Evolutionary conservation across 2,113 vertebrate species (phyloP).

Genomic region (Mohoua ochrocephala): DNA sequence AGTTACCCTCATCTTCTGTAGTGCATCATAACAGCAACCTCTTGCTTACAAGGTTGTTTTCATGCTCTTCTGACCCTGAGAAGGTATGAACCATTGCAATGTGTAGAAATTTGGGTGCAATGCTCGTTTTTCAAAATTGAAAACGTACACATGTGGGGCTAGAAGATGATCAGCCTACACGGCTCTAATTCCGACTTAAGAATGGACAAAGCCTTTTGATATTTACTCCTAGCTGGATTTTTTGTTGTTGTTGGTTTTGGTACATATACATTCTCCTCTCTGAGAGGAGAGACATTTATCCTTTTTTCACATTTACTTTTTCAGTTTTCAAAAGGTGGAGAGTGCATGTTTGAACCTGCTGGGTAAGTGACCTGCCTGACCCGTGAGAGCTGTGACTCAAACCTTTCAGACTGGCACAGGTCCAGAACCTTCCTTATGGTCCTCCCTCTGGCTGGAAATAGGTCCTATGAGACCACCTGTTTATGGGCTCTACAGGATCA

Average conservation of each 20-base stretch:
- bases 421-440: neutral
- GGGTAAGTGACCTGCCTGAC: neutral
- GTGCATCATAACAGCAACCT: neutral
- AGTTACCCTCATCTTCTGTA: neutral
- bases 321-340: neutral
- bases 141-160: neutral
- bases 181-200: neutral
- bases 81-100: neutral
- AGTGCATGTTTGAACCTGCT: neutral
- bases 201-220: neutral
- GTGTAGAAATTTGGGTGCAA: neutral
- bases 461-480: neutral
- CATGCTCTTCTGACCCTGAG: neutral
- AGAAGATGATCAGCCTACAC: neutral
- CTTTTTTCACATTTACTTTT: neutral
- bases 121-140: neutral
- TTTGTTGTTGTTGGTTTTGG: neutral
- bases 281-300: neutral
- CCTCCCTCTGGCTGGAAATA: neutral
- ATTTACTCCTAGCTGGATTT: neutral
- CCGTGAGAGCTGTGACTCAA: neutral
- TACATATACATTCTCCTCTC: neutral
- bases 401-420: neutral
- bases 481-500: neutral
- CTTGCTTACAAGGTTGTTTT: neutral